Percentiles rank a stretch among this genome's conserved stretches.
These are phyloP conservation scores for Odontophorus gujanensis DNA, from an alignment of 2,113 vertebrate genomes.

Conservation along the genomic window DNA sequence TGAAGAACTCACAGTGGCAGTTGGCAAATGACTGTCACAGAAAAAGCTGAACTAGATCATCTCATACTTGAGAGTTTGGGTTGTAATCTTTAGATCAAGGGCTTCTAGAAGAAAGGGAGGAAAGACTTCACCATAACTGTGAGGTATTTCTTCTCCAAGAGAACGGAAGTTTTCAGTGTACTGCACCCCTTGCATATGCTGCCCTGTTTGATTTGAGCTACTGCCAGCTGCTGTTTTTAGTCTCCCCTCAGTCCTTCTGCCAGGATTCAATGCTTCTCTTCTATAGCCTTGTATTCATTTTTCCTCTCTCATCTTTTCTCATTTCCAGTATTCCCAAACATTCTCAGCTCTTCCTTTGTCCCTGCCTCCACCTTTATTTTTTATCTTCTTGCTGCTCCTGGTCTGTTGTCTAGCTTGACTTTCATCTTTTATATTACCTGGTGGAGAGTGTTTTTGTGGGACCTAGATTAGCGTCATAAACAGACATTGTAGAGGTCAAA, in stretches of 20 bases:
- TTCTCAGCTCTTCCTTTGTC: neutral
- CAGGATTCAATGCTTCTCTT: constrained; percentile 27
- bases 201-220: constrained; percentile 57
- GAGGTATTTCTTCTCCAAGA: constrained; percentile 7
- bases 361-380: neutral
- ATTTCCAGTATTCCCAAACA: neutral
- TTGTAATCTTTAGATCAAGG: neutral
- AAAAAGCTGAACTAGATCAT: neutral
- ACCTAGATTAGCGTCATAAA: neutral
- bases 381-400: neutral
- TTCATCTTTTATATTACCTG: neutral
- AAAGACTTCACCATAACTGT: neutral
- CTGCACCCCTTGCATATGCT: constrained; percentile 45
- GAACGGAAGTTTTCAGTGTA: constrained; percentile 42
- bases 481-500: neutral
- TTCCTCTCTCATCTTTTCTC: neutral
- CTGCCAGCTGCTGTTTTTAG: constrained; percentile 57
- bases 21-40: neutral
- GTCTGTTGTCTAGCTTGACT: neutral
- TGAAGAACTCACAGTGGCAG: neutral
- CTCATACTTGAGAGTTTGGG: neutral
- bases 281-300: constrained; percentile 17
- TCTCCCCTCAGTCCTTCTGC: constrained; percentile 43
- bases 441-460: neutral
- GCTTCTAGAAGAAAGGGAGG: neutral